Evolutionary conservation across 2,888 invertebrate genomes (phyloP).

Genomic region (Drosophila paracracens): DNA sequence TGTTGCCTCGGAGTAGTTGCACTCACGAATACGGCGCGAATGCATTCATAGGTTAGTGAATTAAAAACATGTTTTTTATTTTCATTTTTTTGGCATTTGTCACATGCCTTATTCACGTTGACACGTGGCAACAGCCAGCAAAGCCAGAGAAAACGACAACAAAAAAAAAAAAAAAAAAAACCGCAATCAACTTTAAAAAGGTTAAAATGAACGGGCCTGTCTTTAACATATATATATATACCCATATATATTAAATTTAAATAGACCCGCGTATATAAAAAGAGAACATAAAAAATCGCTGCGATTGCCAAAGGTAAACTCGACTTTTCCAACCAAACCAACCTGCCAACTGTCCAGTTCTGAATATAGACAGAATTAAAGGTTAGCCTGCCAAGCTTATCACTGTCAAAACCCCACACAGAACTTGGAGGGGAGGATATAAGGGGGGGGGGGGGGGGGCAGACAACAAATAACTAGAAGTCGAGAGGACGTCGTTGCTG

Average conservation of each 20-base stretch:
- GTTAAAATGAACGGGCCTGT: slow-evolving; percentile 35
- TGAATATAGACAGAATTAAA: slow-evolving; percentile 56
- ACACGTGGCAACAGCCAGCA: slow-evolving; percentile 19
- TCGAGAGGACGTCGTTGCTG: slow-evolving; percentile 10
- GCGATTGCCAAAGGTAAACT: slow-evolving; percentile 27
- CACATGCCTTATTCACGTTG: slow-evolving; percentile 54
- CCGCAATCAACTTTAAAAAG: slow-evolving; percentile 21
- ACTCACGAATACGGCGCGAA: slow-evolving; percentile 10
- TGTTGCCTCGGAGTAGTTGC: slow-evolving; percentile 1
- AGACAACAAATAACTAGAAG: slow-evolving; percentile 31
- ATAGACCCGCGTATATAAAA: background rate
- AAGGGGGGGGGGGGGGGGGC: slow-evolving; percentile 1
- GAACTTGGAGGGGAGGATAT: background rate
- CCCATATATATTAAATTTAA: background rate
- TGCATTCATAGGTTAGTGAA: slow-evolving; percentile 58
- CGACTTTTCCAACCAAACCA: slow-evolving; percentile 17
- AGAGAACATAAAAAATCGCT: slow-evolving; percentile 5
- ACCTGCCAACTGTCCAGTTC: slow-evolving; percentile 7
- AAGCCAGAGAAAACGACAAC: background rate
- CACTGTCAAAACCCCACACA: slow-evolving; percentile 47
- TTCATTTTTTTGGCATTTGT: slow-evolving; percentile 48
- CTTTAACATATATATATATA: slow-evolving; percentile 46
- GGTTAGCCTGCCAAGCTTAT: slow-evolving; percentile 53
- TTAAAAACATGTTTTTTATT: slow-evolving; percentile 41
- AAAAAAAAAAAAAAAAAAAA: background rate